Evolutionary conservation across 2,797 vertebrate genomes (phyloP).

Genomic region (Darevskia nairensis): DNA sequence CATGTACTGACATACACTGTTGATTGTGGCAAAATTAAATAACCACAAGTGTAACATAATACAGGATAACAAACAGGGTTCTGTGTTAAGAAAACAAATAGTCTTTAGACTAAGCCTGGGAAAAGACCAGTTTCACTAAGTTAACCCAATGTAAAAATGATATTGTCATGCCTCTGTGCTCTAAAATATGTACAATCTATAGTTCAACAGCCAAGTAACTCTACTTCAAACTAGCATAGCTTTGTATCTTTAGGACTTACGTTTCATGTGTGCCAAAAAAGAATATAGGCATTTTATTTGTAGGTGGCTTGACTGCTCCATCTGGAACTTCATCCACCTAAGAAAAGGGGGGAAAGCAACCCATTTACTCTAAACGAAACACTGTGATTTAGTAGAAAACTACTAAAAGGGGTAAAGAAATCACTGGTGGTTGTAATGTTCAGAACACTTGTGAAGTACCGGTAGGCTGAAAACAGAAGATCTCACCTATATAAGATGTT

Average conservation of each 20-base stretch:
- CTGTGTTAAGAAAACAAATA: background rate
- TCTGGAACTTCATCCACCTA: slow-evolving; percentile 97
- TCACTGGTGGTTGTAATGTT: background rate
- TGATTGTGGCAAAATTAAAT: background rate
- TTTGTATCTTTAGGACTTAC: slow-evolving; percentile 79
- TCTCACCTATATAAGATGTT: background rate
- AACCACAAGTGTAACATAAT: background rate
- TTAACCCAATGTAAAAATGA: background rate
- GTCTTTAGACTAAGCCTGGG: background rate
- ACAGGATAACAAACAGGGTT: background rate
- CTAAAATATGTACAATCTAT: background rate
- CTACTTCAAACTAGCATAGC: background rate
- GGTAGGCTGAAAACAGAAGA: background rate
- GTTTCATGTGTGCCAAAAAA: slow-evolving; percentile 99
- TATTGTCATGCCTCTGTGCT: background rate
- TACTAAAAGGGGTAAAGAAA: background rate
- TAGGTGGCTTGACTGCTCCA: slow-evolving; percentile 94
- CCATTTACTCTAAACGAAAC: background rate
- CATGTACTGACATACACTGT: background rate
- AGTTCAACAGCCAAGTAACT: background rate
- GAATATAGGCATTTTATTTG: slow-evolving; percentile 96
- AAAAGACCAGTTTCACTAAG: background rate
- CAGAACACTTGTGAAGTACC: background rate
- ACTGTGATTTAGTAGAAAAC: background rate
- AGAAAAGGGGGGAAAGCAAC: slow-evolving; percentile 52